These are phyloP conservation scores for Periophthalmus magnuspinnatus DNA, from an alignment of 2,797 vertebrate species.

Conservation along the genomic window DNA sequence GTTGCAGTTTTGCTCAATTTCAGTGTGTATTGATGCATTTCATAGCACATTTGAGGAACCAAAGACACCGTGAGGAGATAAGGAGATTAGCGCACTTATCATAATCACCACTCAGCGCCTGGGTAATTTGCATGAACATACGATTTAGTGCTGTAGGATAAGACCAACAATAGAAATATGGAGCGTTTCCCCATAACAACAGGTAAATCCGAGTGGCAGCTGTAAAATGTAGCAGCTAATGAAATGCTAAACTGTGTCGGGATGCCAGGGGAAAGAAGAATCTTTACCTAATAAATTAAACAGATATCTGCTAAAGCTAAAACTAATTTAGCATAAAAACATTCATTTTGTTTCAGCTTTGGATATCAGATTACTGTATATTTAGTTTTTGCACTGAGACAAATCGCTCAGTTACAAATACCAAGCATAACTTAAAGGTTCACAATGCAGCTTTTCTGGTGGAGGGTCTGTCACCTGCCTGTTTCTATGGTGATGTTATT, in stretches of 20 bases:
- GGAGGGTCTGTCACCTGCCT: background rate
- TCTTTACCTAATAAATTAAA: constrained; percentile 62
- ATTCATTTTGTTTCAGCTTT: constrained; percentile 19
- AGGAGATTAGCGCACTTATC: constrained; percentile 82
- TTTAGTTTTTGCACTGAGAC: background rate
- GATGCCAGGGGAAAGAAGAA: constrained; percentile 58
- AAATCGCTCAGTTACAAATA: background rate
- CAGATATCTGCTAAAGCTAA: constrained; percentile 57
- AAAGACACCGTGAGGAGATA: constrained; percentile 80
- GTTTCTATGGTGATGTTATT: background rate
- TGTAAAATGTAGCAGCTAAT: constrained; percentile 70
- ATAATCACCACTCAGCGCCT: constrained; percentile 79
- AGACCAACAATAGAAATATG: constrained; percentile 68
- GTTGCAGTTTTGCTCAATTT: constrained; percentile 75
- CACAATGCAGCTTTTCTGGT: background rate
- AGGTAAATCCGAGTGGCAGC: constrained; percentile 80
- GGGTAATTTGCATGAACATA: constrained; percentile 76
- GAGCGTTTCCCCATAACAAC: constrained; percentile 70
- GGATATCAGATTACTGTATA: background rate
- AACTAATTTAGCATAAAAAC: constrained; percentile 63
- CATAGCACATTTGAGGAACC: constrained; percentile 78
- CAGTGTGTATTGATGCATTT: constrained; percentile 76
- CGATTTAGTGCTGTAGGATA: constrained; percentile 72
- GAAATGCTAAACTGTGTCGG: constrained; percentile 59
- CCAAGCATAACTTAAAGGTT: background rate